Percentiles rank a stretch among this genome's conserved stretches.
phyloP scores from a whole-genome alignment of 2,113 vertebrate species.

The Stercorarius parasiticus region DNA sequence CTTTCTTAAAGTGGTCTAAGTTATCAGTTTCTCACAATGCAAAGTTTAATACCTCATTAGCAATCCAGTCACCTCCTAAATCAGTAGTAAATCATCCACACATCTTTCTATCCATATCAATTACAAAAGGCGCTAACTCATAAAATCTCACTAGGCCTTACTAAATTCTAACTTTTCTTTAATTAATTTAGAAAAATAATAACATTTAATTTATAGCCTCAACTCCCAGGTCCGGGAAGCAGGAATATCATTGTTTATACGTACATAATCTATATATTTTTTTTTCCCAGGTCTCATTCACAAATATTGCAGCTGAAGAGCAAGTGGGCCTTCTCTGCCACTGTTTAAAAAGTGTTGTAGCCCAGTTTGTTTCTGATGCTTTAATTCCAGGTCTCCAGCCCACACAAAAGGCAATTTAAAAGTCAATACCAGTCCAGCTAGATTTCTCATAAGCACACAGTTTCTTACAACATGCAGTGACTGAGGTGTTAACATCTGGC shows the following conservation, averaged over 20 bases:
- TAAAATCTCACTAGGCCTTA: not conserved
- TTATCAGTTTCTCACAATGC: not conserved
- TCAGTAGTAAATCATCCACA: not conserved
- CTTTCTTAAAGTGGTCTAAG: not conserved
- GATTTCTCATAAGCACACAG: not conserved
- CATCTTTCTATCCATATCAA: not conserved
- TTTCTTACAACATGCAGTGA: not conserved
- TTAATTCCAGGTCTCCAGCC: not conserved
- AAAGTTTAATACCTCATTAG: not conserved
- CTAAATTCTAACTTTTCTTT: not conserved
- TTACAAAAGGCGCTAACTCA: not conserved
- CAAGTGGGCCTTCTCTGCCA: not conserved
- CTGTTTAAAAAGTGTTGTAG: not conserved
- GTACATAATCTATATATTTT: not conserved
- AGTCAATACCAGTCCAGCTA: not conserved
- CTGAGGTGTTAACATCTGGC: not conserved
- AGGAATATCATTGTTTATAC: not conserved
- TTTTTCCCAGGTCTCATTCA: not conserved
- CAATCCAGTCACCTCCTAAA: not conserved
- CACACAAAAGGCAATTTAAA: not conserved
- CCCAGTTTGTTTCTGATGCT: not conserved
- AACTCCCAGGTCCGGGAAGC: not conserved
- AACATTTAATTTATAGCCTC: not conserved
- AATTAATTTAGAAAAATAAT: not conserved
- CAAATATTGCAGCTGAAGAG: not conserved